phyloP scores from a whole-genome alignment of 2,888 invertebrate genomes.

The Epinotia brunnichana region DNA sequence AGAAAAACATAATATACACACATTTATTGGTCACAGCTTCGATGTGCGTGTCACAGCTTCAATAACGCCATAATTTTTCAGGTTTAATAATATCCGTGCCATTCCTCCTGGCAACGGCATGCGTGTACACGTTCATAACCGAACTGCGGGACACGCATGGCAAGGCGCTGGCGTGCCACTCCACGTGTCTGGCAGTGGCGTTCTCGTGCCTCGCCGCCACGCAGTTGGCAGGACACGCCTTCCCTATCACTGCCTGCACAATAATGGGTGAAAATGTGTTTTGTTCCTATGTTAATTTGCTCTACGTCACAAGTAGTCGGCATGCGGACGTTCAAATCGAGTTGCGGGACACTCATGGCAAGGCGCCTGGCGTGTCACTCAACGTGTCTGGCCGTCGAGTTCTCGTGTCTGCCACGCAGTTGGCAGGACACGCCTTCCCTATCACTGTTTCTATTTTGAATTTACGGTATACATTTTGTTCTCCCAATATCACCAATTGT shows the following conservation, averaged over 20 bases:
- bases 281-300: too few relatives aligned
- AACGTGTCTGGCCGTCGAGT: constrained; percentile 81
- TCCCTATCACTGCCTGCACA: constrained; percentile 75
- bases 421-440: constrained; percentile 79
- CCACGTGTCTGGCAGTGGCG: constrained; percentile 81
- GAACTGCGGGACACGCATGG: constrained; percentile 83
- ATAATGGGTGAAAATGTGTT: constrained; percentile 69
- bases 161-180: constrained; percentile 82
- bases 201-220: constrained; percentile 82
- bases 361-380: constrained; percentile 83
- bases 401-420: constrained; percentile 81
- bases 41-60: not conserved
- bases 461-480: too few relatives aligned
- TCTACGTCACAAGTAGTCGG: constrained; percentile 55
- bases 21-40: not conserved
- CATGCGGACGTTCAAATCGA: constrained; percentile 75
- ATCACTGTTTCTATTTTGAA: too few relatives aligned
- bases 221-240: constrained; percentile 80
- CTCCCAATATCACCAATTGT: too few relatives aligned
- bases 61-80: constrained; percentile 54
- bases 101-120: constrained; percentile 78
- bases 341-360: constrained; percentile 82
- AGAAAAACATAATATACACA: too few relatives aligned
- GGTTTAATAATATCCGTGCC: constrained; percentile 81
- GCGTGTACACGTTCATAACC: constrained; percentile 77